phyloP scores from a whole-genome alignment of 2,888 invertebrate genomes.

The Coleophora deauratella region DNA sequence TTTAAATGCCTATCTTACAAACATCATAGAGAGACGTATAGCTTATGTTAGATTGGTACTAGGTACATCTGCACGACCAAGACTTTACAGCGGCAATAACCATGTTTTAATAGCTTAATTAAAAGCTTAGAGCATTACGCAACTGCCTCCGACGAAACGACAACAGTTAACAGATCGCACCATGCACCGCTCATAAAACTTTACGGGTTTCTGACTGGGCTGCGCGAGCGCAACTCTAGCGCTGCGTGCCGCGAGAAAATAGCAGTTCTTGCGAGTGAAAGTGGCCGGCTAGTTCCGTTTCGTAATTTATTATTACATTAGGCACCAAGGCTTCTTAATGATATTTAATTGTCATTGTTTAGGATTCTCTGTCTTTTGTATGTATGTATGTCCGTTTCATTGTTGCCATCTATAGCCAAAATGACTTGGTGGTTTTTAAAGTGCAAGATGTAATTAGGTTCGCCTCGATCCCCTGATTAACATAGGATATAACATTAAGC shows the following conservation, averaged over 20 bases:
- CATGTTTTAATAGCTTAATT: neutral
- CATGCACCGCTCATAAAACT: conserved; percentile 32
- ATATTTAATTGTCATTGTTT: too few species aligned
- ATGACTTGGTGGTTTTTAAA: too few species aligned
- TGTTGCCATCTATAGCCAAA: too few species aligned
- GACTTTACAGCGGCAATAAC: neutral
- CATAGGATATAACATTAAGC: too few species aligned
- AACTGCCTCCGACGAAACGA: neutral
- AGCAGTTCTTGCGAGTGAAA: conserved; percentile 62
- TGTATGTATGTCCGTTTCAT: too few species aligned
- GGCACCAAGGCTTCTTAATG: conserved; percentile 17
- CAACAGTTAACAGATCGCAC: neutral
- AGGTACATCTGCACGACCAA: too few species aligned
- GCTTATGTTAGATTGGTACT: too few species aligned
- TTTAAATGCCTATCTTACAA: too few species aligned
- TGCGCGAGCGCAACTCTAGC: conserved; percentile 29
- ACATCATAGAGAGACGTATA: too few species aligned
- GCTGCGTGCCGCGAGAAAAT: conserved; percentile 49
- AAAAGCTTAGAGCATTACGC: neutral
- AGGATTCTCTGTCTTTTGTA: too few species aligned
- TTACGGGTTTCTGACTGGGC: conserved; percentile 42
- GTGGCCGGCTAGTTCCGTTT: conserved; percentile 59
- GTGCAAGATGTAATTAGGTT: too few species aligned
- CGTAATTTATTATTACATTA: conserved; percentile 48
- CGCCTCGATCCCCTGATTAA: too few species aligned